phyloP scores from a whole-genome alignment of 2,888 invertebrate genomes.

The Teleogryllus oceanicus region DNA sequence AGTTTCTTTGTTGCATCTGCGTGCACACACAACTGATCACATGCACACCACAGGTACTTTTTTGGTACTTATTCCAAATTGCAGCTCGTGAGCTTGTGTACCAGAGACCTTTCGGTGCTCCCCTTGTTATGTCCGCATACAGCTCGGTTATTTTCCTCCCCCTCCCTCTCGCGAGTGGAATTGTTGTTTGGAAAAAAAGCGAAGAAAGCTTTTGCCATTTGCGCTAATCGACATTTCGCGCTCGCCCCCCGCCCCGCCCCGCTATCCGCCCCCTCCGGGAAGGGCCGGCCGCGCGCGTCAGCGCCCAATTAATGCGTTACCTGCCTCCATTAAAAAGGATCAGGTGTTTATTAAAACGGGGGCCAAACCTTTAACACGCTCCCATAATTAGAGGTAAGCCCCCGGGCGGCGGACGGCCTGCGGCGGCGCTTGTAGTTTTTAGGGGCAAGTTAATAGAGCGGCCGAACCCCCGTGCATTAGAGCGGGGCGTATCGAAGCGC shows the following conservation, averaged over 20 bases:
- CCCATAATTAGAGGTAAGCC: slow-evolving; percentile 18
- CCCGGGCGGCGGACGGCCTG: not conserved
- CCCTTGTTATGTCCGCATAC: too few relatives aligned
- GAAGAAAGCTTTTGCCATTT: not conserved
- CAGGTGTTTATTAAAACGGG: slow-evolving; percentile 18
- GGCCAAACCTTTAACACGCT: slow-evolving; percentile 9
- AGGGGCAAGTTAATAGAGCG: slow-evolving; percentile 9
- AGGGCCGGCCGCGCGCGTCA: not conserved
- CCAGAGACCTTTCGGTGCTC: too few relatives aligned
- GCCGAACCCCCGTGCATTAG: not conserved
- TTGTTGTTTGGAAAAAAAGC: too few relatives aligned
- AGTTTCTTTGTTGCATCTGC: too few relatives aligned
- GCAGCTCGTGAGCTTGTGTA: too few relatives aligned
- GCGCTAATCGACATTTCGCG: slow-evolving; percentile 25
- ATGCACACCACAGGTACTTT: too few relatives aligned
- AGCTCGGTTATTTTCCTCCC: too few relatives aligned
- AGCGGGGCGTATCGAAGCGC: not conserved
- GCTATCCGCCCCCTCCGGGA: not conserved
- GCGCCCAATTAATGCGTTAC: slow-evolving; percentile 1
- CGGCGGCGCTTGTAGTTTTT: not conserved
- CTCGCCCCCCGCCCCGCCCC: slow-evolving; percentile 23
- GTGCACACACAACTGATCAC: too few relatives aligned
- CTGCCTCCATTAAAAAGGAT: slow-evolving; percentile 18
- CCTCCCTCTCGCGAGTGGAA: too few relatives aligned
- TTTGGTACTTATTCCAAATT: too few relatives aligned